Evolutionary conservation across 30 jellyfish, hydroid and myxozoan genomes (phyloP).

Genomic region (Clytia hemisphaerica): DNA sequence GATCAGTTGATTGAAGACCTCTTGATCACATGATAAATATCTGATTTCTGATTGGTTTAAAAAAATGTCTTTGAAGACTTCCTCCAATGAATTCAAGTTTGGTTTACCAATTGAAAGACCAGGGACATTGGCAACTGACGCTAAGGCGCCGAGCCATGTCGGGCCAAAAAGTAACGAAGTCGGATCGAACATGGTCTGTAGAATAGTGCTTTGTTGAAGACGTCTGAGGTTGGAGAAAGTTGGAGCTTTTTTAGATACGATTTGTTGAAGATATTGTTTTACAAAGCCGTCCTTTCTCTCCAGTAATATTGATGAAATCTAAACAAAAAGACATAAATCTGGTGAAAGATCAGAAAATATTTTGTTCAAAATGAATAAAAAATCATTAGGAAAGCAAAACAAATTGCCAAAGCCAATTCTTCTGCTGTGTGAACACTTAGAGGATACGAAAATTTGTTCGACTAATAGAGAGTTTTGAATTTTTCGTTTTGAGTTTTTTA

Average conservation of each 20-base stretch:
- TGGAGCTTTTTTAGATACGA: not conserved
- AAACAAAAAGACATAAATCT: not conserved
- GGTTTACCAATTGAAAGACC: not conserved
- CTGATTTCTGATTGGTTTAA: not conserved
- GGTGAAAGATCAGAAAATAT: too few species aligned
- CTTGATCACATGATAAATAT: not conserved
- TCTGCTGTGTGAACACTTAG: too few species aligned
- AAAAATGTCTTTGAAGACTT: constrained; percentile 1
- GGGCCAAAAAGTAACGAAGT: constrained; percentile 67
- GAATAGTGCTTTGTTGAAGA: constrained; percentile 43
- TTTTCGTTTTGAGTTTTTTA: too few species aligned
- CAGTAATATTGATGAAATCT: constrained; percentile 57
- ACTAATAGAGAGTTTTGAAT: too few species aligned
- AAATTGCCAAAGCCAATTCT: too few species aligned
- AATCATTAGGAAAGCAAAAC: too few species aligned
- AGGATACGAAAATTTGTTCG: too few species aligned
- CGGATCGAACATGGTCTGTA: constrained; percentile 81
- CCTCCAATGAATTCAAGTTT: not conserved
- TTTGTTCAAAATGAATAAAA: too few species aligned
- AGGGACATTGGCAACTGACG: constrained; percentile 25
- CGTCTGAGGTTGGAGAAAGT: not conserved
- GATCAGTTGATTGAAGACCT: not conserved
- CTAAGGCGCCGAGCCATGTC: constrained; percentile 61
- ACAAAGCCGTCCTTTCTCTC: constrained; percentile 47
- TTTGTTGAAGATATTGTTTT: not conserved